Base-by-base conservation (phyloP, 2,888 invertebrate genomes). In the Cephus runcator region DNA sequence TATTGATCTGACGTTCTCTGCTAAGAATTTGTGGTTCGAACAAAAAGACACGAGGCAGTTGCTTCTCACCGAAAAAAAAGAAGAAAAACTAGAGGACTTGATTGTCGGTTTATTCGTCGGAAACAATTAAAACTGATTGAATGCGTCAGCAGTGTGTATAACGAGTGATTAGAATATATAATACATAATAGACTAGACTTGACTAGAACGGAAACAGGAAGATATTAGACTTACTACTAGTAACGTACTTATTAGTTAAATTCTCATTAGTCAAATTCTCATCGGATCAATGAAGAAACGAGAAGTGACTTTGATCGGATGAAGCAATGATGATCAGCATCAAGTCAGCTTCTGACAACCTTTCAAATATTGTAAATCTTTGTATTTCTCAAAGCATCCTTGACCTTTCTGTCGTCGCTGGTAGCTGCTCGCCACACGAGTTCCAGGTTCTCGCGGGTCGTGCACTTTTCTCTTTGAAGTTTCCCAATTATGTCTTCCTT, bases 401-500 rank as follows among this genome's bases (percentile, higher is more conserved):
- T 88, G 34, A 88, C 84, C 79, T 86, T 88, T 68, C 87, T 84
- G 30, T 87, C 85, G 71, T 88, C 88, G 75, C 81, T 85, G 1
- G 87, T 87, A 12, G 88, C 88, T 9, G 87, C 85, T 81, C 86
- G 86, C 87, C 88, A 89, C 23, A 90, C 85, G 1, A 87, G 77
- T 77, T 90, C 89, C 75, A 91, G 81, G 81, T 90, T 88, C 69
- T 88, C 87, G 76, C 88, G 88, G 1, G 88, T 88, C 33, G 82
- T 81, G 77, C 73, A 84, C 81, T 90, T 91, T 78, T 90, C 90
- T 73, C 87, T 87, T 74, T 90, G 91, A 82, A 90, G 88, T 82
- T 85, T 90, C 81, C 85, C 88, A 77, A 92, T 92, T 56, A 89
- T 88, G 56, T 90, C 91, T 80, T 93, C 92, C 80, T 93, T 93